Conservation (phyloP, 2,113 vertebrate species). For the Eolophus roseicapilla region DNA sequence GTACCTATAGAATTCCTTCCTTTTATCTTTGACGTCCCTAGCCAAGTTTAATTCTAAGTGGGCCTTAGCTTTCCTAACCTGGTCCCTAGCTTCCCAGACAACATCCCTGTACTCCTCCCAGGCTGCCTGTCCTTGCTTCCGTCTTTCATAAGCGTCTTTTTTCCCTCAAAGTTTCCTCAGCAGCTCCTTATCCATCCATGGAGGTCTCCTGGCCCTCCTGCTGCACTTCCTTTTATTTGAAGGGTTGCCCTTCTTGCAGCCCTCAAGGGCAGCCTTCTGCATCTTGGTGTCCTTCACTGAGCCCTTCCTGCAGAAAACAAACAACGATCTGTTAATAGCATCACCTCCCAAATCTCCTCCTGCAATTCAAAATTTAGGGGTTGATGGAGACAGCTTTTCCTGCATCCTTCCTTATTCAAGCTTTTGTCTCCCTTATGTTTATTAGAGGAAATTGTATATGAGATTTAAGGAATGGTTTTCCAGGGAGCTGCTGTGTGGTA, state of each 20-base stretch:
- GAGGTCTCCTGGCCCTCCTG: no score
- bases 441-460: not conserved
- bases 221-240: no score
- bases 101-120: no score
- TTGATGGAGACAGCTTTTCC: not conserved
- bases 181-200: no score
- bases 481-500: not conserved
- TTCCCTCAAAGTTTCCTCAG: no score
- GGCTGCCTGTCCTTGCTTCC: no score
- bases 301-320: not conserved
- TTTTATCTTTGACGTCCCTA: no score
- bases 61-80: no score
- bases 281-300: not conserved
- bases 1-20: no score
- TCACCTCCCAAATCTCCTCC: not conserved
- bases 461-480: not conserved
- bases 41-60: no score
- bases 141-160: no score
- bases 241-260: not conserved
- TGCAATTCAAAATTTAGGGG: not conserved
- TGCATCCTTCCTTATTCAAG: not conserved
- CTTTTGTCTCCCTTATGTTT: fast-evolving
- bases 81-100: no score
- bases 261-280: not conserved
- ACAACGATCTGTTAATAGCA: not conserved